Evolutionary conservation across 2,797 vertebrate species (phyloP).

Genomic region (Morelia viridis): DNA sequence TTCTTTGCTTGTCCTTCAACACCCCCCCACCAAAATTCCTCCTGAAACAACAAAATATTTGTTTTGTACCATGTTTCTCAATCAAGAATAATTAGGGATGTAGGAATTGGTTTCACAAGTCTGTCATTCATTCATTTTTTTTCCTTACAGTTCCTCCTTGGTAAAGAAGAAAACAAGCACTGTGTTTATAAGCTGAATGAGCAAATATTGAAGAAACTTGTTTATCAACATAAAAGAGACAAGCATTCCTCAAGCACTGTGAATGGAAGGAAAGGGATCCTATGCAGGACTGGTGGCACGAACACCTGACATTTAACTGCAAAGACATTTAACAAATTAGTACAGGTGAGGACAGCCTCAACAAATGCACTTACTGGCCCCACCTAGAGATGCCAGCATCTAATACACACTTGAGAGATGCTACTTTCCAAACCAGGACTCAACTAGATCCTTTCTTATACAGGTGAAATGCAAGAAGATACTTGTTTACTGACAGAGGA

Average conservation of each 20-base stretch:
- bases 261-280: not conserved
- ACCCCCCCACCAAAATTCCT: not conserved
- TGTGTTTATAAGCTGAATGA: not conserved
- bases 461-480: not conserved
- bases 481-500: not conserved
- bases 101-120: not conserved
- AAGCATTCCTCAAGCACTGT: not conserved
- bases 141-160: not conserved
- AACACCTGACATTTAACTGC: not conserved
- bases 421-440: not conserved
- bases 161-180: not conserved
- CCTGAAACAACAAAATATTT: not conserved
- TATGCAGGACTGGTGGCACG: not conserved
- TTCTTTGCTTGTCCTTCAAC: no score
- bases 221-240: not conserved
- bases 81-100: not conserved
- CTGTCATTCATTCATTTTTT: not conserved
- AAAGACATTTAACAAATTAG: not conserved
- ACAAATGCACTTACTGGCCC: not conserved
- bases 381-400: not conserved
- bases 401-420: not conserved
- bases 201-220: not conserved
- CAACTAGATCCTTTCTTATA: not conserved
- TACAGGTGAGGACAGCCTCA: not conserved
- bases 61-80: not conserved